Evolutionary conservation across 64 coral and sea anemone species (phyloP), one percentile per base, ranked within the genome.

Genomic region (Porites australiensis): DNA sequence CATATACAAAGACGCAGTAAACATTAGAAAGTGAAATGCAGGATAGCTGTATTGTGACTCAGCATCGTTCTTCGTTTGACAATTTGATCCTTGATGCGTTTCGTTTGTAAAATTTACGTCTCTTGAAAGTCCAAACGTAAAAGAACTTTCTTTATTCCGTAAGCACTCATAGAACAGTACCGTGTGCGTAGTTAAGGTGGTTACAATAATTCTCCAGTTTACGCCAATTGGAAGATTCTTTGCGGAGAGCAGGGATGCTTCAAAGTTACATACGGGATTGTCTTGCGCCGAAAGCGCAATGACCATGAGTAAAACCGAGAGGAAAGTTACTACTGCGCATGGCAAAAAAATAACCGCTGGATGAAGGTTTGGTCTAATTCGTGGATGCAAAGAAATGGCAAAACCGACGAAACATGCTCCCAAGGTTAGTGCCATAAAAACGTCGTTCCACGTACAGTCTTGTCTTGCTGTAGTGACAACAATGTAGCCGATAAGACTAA

Each of bases 361-460:
- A 20, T 51, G 59, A 57, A 75, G 71, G 63, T 65, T 70, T 44
- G 58, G 72, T 55, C 90, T 87, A 46, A 92, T 76, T 16, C 67
- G 83, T 11, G 90, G 73, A 57, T 92, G 82, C 2, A 87, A 14
- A 61, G 72, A 67, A 1, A 92, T 65, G 14, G 13, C 59, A 69
- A 92, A 87, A 8, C 82, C 82, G 15, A 87, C 55, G 47, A 86
- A 77, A 86, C 90, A 77, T 8, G 60, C 82, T 46, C 72, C 83
- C 18, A 92, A 68, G 45, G 67, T 87, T 15, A 87, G 48, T 19
- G 60, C 70, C 6, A 86, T 86, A 2, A 84, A 92, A 53, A 92
- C 51, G 13, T 92, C 58, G 13, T 79, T 87, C 91, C 91, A 93
- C 44, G 66, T 93, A 18, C 91, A 93, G 5, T 87, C 70, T 65